phyloP scores from a whole-genome alignment of 2,797 vertebrate species.

The Sebastes glaucus region DNA sequence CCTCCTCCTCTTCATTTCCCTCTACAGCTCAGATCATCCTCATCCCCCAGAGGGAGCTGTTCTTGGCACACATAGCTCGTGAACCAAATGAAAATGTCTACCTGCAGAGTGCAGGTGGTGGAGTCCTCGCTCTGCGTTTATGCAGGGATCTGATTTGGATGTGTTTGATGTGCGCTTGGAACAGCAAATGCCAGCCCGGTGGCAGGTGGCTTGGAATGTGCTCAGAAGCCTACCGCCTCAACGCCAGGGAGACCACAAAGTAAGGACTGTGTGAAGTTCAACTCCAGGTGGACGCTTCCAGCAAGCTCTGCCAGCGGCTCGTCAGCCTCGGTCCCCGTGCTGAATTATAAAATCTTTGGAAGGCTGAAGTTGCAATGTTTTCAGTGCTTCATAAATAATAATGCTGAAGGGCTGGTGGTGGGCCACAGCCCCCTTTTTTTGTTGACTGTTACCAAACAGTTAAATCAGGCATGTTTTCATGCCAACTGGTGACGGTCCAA shows the following conservation, averaged over 20 bases:
- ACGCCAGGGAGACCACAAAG: constrained; percentile 50
- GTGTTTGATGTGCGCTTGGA: constrained; percentile 74
- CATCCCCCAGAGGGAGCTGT: constrained; percentile 36
- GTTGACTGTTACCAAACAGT: background rate
- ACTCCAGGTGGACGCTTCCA: constrained; percentile 59
- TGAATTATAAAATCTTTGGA: constrained; percentile 51
- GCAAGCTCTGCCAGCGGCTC: constrained; percentile 58
- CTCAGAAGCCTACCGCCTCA: constrained; percentile 69
- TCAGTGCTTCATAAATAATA: constrained; percentile 23
- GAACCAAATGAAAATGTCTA: constrained; percentile 65
- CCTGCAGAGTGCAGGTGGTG: constrained; percentile 73
- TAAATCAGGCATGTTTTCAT: constrained; percentile 1
- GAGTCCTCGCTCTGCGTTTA: constrained; percentile 44
- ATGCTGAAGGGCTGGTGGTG: background rate
- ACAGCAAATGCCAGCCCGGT: constrained; percentile 60
- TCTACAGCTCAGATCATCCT: constrained; percentile 50
- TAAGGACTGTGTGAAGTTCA: constrained; percentile 69
- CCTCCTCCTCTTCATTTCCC: constrained; percentile 13
- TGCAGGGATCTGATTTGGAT: constrained; percentile 64
- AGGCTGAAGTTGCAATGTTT: constrained; percentile 18
- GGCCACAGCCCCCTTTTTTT: background rate
- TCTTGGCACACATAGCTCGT: constrained; percentile 49
- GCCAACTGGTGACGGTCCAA: background rate
- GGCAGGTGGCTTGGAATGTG: constrained; percentile 78
- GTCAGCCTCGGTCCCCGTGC: constrained; percentile 23